Base-by-base conservation (phyloP, 2,888 invertebrate genomes). In the Leptogaster cylindrica region DNA sequence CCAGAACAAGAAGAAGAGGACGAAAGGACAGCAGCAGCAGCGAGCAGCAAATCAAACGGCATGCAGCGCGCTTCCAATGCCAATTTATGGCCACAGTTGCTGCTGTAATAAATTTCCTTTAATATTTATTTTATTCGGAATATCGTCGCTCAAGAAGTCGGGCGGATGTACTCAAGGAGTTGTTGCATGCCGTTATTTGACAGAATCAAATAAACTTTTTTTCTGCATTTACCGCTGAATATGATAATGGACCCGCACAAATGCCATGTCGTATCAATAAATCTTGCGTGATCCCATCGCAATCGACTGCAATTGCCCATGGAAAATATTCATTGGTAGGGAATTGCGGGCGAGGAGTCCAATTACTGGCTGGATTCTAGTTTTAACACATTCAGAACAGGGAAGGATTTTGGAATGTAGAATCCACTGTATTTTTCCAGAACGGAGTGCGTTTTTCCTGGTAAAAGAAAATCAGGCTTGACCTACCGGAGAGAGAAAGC, bases 121-220 rank as follows among this genome's bases (percentile, higher is more conserved):
- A 65, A 65, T 65, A 65, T 65, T 65, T 65, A 51, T 65, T 65
- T 65, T 65, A 65, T 65, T 65, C 65, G 64, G 41, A 25, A 58
- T 28, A 41, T 41, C 20, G 58, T 41, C 39, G 58, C 25, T 14
- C 39, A 20, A 23, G 39, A 41, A 25, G 23, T 39, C n/a, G 58
- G 41, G 31, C 58, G 58, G 58, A 58, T 58, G 58, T 58, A 41
- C 58, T 8, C 20, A 58, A 58, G 58, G 39, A 58, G 28, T 14
- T 39, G 7, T 41, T 55, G 36, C 14, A 23, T 20, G 44, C 23
- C 23, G 5, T 58, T 23, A 58, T 58, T 58, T 58, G 58, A 58
- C 41, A 41, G 12, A 58, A 58, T 58, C 58, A 58, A 58, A 58
- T 58, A 58, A 58, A 58, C 23, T 16, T 39, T 39, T 39, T 25